These are phyloP conservation scores for Pilophorus perplexus DNA, from an alignment of 2,888 invertebrate genomes.

Conservation along the genomic window DNA sequence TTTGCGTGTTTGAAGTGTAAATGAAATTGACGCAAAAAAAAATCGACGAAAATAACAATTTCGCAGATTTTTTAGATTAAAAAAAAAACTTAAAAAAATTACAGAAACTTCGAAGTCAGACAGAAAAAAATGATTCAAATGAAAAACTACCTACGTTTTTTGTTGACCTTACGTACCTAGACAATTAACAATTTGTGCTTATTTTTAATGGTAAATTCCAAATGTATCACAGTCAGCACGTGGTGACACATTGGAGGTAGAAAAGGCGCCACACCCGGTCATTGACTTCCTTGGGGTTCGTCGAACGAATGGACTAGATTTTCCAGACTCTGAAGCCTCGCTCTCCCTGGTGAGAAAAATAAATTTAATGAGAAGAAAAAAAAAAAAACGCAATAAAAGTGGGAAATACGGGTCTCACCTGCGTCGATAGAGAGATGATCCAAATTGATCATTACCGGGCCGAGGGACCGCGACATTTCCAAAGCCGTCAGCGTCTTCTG, in stretches of 20 bases:
- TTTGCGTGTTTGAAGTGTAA: background rate
- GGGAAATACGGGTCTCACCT: background rate
- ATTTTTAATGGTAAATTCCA: background rate
- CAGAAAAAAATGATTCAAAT: no score
- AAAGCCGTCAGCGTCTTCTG: background rate
- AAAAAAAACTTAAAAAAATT: background rate
- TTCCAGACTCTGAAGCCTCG: conserved; percentile 32
- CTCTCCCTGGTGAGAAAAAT: conserved; percentile 9
- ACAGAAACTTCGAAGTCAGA: no score
- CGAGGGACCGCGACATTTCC: conserved; percentile 11
- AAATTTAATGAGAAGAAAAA: background rate
- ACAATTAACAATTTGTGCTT: no score
- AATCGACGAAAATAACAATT: no score
- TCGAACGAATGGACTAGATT: conserved; percentile 35
- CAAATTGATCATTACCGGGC: background rate
- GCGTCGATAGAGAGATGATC: conserved; percentile 14
- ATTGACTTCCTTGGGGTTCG: conserved; percentile 18
- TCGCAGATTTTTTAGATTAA: background rate
- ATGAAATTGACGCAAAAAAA: background rate
- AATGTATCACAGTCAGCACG: conserved; percentile 19
- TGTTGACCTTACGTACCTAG: background rate
- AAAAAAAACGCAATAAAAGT: background rate
- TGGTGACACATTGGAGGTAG: conserved; percentile 18
- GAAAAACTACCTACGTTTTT: background rate
- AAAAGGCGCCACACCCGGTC: conserved; percentile 33